phyloP scores from a whole-genome alignment of 2,797 vertebrate genomes.

The Arnoldichthys spilopterus region DNA sequence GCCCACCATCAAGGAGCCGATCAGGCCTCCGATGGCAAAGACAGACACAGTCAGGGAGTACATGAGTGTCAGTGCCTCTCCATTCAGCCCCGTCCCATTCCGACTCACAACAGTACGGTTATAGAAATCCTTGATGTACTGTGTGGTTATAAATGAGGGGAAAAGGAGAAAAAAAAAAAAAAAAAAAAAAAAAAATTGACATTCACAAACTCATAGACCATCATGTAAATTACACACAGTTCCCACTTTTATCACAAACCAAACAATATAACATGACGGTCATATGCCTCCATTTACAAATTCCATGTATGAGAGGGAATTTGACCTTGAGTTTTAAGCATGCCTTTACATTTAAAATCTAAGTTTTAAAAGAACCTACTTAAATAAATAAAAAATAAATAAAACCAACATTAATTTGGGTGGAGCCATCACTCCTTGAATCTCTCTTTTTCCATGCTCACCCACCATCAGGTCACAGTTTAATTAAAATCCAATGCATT shows the following conservation, averaged over 20 bases:
- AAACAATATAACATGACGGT: background rate
- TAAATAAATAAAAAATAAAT: too few species aligned
- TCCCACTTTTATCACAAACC: background rate
- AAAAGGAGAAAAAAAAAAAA: background rate
- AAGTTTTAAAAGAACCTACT: slow-evolving; percentile 14
- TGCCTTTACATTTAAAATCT: background rate
- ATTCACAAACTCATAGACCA: background rate
- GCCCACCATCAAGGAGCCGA: slow-evolving; percentile 86
- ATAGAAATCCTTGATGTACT: slow-evolving; percentile 93
- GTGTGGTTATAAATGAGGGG: slow-evolving; percentile 27
- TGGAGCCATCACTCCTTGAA: background rate
- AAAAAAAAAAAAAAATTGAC: background rate
- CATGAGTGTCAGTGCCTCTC: slow-evolving; percentile 79
- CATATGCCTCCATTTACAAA: background rate
- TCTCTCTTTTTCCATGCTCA: slow-evolving; percentile 7
- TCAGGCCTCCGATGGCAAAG: slow-evolving; percentile 86
- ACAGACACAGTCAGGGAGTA: slow-evolving; percentile 89
- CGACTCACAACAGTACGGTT: slow-evolving; percentile 81
- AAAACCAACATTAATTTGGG: background rate
- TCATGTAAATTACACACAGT: background rate
- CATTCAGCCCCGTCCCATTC: slow-evolving; percentile 75
- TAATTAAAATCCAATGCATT: slow-evolving; percentile 57
- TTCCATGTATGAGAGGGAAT: background rate
- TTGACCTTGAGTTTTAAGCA: too few species aligned
- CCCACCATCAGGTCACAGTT: slow-evolving; percentile 53